A percentile compares a stretch with the other conserved stretches of the same genome.
These are phyloP conservation scores for Epistrophe eligans DNA, from an alignment of 2,888 invertebrate genomes.

Conservation along the genomic window DNA sequence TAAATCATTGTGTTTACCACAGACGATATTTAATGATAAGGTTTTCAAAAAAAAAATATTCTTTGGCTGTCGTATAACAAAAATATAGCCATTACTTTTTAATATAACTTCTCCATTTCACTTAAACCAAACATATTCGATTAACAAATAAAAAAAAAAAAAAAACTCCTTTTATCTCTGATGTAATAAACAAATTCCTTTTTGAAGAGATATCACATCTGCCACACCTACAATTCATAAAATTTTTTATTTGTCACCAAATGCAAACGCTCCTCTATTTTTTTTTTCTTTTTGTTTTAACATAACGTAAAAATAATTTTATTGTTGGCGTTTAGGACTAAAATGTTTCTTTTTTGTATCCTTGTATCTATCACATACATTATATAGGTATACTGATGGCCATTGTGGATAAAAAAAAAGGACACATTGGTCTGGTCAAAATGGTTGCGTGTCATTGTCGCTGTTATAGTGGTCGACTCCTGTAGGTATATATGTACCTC, in stretches of 20 bases:
- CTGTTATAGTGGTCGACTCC: slow-evolving; percentile 16
- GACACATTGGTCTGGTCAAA: slow-evolving; percentile 52
- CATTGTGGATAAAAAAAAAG: slow-evolving; percentile 55
- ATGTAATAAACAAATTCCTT: slow-evolving; percentile 59
- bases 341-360: not conserved
- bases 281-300: not conserved
- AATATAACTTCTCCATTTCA: not conserved
- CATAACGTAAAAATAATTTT: not conserved
- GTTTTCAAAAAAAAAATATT: no score
- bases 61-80: no score
- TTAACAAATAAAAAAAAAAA: slow-evolving; percentile 8
- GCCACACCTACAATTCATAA: slow-evolving; percentile 66
- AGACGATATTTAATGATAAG: no score
- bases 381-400: slow-evolving; percentile 16
- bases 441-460: slow-evolving; percentile 64
- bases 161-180: slow-evolving; percentile 16
- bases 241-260: slow-evolving; percentile 68
- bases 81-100: not conserved
- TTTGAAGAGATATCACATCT: slow-evolving; percentile 60
- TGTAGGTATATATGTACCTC: not conserved
- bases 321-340: not conserved
- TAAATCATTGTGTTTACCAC: no score
- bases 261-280: slow-evolving; percentile 53
- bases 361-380: not conserved
- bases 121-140: slow-evolving; percentile 30